Percentiles rank a stretch among this genome's conserved stretches.
Evolutionary conservation across 2,113 vertebrate species (phyloP).

Genomic region (Chitala chitala): DNA sequence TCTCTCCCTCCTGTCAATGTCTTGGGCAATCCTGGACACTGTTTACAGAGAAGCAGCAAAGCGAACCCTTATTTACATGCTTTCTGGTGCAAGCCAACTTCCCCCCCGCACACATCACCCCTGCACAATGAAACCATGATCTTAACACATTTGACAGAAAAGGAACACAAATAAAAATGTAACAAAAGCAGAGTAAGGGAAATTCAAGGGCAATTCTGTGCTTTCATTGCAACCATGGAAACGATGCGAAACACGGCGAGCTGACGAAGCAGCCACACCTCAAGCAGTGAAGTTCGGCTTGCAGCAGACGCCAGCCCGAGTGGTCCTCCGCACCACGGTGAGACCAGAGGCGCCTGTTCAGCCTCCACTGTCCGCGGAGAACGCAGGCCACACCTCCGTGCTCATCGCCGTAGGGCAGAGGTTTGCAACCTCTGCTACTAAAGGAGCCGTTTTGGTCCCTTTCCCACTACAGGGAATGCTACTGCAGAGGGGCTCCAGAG

Average conservation of each 20-base stretch:
- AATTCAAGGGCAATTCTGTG: not conserved
- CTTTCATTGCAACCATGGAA: conserved; percentile 5
- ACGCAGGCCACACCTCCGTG: too few relatives aligned
- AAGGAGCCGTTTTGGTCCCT: too few relatives aligned
- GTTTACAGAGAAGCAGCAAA: not conserved
- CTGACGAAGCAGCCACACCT: not conserved
- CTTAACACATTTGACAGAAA: not conserved
- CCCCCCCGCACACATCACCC: not conserved
- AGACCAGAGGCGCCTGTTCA: too few relatives aligned
- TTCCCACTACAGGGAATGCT: too few relatives aligned
- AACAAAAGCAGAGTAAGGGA: not conserved
- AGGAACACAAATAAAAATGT: not conserved
- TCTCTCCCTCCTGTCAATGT: not conserved
- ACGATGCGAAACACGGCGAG: too few relatives aligned
- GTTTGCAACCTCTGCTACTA: too few relatives aligned
- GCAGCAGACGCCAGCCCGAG: too few relatives aligned
- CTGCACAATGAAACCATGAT: not conserved
- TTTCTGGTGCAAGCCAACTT: not conserved
- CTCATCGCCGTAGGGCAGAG: too few relatives aligned
- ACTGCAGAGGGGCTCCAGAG: too few relatives aligned
- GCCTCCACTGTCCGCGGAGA: too few relatives aligned
- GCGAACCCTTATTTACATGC: not conserved
- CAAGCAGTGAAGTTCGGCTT: too few relatives aligned
- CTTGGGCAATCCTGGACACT: not conserved
- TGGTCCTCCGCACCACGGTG: too few relatives aligned